These are phyloP conservation scores for Drosophila takahashii DNA, from an alignment of 1,140 invertebrate species.

Conservation along the genomic window DNA sequence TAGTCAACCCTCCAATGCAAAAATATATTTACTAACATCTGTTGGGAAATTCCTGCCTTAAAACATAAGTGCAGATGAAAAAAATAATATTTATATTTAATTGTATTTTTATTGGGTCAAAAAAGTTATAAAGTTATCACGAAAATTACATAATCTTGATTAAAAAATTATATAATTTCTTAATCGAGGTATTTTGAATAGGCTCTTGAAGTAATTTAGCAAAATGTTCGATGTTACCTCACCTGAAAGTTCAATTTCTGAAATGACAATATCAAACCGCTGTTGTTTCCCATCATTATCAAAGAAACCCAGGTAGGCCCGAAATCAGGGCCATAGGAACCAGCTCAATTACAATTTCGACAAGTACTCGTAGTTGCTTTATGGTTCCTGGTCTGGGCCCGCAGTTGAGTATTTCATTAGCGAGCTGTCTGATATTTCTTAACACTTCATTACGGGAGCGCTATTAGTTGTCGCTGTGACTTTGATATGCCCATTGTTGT, in stretches of 20 bases:
- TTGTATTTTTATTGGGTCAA: no score
- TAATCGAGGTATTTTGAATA: not conserved
- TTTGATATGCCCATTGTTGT: slow-evolving; percentile 72
- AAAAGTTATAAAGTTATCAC: no score
- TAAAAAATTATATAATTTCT: not conserved
- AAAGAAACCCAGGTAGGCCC: slow-evolving; percentile 13
- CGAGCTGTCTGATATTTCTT: slow-evolving; percentile 52
- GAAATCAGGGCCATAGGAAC: slow-evolving; percentile 6
- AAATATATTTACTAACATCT: no score
- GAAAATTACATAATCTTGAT: not conserved
- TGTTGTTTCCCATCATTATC: slow-evolving; percentile 61
- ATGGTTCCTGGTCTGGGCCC: slow-evolving; percentile 4
- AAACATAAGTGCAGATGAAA: no score
- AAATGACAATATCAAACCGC: slow-evolving; percentile 21
- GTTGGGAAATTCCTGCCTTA: no score
- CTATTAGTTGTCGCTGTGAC: slow-evolving; percentile 67
- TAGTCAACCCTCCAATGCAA: no score
- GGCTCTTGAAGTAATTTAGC: not conserved
- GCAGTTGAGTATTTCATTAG: slow-evolving; percentile 68
- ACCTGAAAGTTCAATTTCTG: not conserved
- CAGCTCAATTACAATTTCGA: slow-evolving; percentile 30
- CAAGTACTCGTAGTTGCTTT: slow-evolving; percentile 16
- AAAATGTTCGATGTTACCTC: not conserved
- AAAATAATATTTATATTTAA: no score
- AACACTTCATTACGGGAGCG: slow-evolving; percentile 69